A percentile compares a stretch with the other conserved stretches of the same genome.
phyloP scores from a whole-genome alignment of 2,888 invertebrate genomes.

The Hydrotaea diabolus region DNA sequence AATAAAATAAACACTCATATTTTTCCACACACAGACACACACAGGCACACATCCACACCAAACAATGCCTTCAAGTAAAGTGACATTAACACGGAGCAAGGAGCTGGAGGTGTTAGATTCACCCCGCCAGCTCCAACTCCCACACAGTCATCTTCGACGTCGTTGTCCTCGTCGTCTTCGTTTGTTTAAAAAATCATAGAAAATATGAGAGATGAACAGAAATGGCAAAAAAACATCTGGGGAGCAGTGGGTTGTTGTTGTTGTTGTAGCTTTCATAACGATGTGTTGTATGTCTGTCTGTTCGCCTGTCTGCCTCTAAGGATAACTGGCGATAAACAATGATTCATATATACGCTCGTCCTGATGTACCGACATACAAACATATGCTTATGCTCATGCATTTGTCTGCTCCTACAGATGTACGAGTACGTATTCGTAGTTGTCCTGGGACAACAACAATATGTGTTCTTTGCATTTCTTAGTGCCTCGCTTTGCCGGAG shows the following conservation, averaged over 20 bases:
- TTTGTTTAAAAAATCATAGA: conserved; percentile 31
- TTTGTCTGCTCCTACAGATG: background rate
- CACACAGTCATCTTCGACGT: background rate
- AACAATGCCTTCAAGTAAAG: conserved; percentile 26
- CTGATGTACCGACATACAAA: background rate
- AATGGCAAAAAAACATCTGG: conserved; percentile 1
- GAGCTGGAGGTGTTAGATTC: background rate
- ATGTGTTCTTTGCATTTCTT: conserved; percentile 13
- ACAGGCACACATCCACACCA: background rate
- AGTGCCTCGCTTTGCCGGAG: background rate
- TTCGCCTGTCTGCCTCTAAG: background rate
- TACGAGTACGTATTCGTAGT: too few species aligned
- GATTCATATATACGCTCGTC: background rate
- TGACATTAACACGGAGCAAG: conserved; percentile 28
- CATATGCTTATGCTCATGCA: background rate
- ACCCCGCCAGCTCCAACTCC: background rate
- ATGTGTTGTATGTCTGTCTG: conserved; percentile 14
- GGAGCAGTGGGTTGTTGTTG: conserved; percentile 19
- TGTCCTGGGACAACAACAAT: background rate
- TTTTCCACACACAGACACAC: conserved; percentile 1
- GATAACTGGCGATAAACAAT: conserved; percentile 34
- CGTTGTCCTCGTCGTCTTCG: background rate
- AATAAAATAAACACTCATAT: conserved; percentile 22
- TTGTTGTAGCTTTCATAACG: conserved; percentile 31
- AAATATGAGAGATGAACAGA: conserved; percentile 10